Conservation (phyloP, 2,113 vertebrate genomes). For the Gymnocephalus cernua region DNA sequence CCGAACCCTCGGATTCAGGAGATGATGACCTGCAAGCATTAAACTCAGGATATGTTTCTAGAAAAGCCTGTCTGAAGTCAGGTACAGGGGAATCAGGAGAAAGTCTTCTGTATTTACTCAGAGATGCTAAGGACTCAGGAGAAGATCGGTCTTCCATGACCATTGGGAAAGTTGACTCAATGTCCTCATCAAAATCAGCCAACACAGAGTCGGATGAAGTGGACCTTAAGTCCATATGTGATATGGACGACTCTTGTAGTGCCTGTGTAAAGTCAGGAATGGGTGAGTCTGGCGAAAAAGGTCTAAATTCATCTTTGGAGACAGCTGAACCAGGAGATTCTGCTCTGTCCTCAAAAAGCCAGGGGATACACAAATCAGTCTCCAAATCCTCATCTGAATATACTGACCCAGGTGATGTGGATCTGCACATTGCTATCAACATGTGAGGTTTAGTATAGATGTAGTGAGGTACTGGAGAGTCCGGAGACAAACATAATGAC, state of each 20-base stretch:
- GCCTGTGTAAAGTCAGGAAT: conserved; percentile 24
- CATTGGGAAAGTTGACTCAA: background rate
- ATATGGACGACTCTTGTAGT: background rate
- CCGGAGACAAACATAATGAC: too few relatives aligned
- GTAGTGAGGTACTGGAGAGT: too few relatives aligned
- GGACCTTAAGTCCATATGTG: conserved; percentile 26
- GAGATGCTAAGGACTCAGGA: conserved; percentile 39
- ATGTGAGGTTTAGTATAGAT: too few relatives aligned
- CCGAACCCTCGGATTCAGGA: conserved; percentile 37
- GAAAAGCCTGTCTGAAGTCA: conserved; percentile 34
- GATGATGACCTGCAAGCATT: background rate
- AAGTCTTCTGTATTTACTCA: conserved; percentile 23
- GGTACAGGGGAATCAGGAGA: conserved; percentile 57
- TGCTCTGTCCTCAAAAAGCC: conserved; percentile 48
- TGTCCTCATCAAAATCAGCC: conserved; percentile 32
- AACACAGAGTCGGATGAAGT: conserved; percentile 47
- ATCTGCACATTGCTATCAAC: too few relatives aligned
- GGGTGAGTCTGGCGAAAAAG: conserved; percentile 43
- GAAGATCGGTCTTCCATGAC: conserved; percentile 36
- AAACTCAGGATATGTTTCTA: background rate
- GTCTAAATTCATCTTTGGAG: conserved; percentile 37
- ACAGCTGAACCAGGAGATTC: conserved; percentile 45
- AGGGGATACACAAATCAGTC: conserved; percentile 16
- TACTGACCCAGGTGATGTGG: conserved; percentile 40
- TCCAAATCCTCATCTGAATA: conserved; percentile 45